Conservation (phyloP, 2,888 invertebrate species). For the Melinopterus prodromus region DNA sequence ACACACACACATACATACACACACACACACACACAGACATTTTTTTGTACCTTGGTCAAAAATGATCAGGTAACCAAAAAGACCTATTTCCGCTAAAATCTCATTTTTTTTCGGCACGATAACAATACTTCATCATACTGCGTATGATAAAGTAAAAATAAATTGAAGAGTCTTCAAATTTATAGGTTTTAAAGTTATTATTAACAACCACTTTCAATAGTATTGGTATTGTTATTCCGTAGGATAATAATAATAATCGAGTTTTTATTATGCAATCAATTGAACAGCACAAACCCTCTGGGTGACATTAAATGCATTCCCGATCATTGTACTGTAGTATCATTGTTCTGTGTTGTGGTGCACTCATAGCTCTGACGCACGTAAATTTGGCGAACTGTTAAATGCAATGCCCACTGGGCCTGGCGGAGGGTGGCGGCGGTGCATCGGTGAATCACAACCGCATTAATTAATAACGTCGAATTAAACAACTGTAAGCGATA, state of each 20-base stretch:
- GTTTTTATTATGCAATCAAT: neutral
- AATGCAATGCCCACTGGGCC: neutral
- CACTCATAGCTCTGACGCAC: neutral
- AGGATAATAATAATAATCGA: neutral
- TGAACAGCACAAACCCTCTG: neutral
- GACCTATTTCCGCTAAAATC: too few species aligned
- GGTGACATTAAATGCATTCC: neutral
- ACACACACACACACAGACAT: too few species aligned
- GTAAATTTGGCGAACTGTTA: conserved; percentile 24
- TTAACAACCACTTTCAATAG: too few species aligned
- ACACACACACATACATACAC: too few species aligned
- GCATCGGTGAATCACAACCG: conserved; percentile 29
- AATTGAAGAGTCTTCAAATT: too few species aligned
- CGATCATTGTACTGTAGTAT: neutral
- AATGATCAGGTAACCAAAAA: too few species aligned
- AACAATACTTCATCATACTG: too few species aligned
- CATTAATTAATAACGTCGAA: conserved; percentile 37
- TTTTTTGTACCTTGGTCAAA: too few species aligned
- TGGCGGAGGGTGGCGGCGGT: neutral
- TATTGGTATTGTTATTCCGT: too few species aligned
- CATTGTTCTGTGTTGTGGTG: neutral
- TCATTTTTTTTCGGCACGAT: too few species aligned
- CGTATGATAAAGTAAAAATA: too few species aligned
- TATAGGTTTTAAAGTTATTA: too few species aligned
- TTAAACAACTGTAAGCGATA: conserved; percentile 35